Conservation (phyloP, 1,140 invertebrate species). For the Lucilia sericata region DNA sequence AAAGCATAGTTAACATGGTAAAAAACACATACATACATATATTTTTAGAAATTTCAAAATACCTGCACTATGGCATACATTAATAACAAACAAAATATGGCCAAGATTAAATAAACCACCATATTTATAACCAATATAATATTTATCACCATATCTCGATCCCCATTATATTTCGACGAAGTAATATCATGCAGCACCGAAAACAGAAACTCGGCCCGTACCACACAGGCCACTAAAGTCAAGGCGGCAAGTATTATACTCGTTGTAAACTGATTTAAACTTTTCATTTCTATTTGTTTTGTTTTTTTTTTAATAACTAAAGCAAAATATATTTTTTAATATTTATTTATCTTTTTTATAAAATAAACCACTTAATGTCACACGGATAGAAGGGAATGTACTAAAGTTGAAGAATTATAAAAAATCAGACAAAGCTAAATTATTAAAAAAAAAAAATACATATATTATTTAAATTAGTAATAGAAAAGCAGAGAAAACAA, state of each 20-base stretch:
- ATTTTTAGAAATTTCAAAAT: not conserved
- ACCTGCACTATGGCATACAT: not conserved
- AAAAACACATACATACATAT: not conserved
- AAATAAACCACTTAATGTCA: no score
- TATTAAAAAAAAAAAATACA: not conserved
- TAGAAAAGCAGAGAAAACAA: not conserved
- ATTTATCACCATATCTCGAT: not conserved
- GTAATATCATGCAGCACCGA: not conserved
- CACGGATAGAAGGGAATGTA: not conserved
- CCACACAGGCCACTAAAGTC: not conserved
- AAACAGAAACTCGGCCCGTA: not conserved
- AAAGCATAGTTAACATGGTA: not conserved
- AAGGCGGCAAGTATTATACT: not conserved
- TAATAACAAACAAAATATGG: not conserved
- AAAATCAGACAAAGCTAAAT: not conserved
- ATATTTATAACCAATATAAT: not conserved
- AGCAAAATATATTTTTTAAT: no score
- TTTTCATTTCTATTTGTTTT: not conserved
- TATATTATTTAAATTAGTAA: not conserved
- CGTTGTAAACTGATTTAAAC: not conserved
- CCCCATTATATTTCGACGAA: not conserved
- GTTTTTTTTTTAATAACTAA: not conserved
- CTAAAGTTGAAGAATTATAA: not conserved
- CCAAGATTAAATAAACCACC: not conserved
- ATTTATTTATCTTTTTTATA: no score